phyloP scores from a whole-genome alignment of 2,888 invertebrate species.

The Pachycephus smyrnensis region DNA sequence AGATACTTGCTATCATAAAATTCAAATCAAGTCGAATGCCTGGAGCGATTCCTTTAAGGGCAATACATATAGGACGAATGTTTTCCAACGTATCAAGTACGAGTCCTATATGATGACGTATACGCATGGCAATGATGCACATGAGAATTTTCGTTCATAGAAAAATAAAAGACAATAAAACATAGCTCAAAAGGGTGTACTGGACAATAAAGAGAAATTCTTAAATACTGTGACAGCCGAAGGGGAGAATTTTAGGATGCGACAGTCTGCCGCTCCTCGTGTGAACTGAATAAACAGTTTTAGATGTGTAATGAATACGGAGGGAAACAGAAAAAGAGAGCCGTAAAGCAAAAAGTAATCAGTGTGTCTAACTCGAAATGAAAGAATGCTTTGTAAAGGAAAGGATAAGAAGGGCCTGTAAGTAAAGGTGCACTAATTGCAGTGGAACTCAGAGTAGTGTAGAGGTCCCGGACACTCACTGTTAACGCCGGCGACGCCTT shows the following conservation, averaged over 20 bases:
- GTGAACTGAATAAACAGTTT: too few relatives aligned
- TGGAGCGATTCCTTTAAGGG: neutral
- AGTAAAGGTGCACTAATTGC: constrained; percentile 56
- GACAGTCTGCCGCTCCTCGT: too few relatives aligned
- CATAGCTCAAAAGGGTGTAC: too few relatives aligned
- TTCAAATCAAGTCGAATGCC: neutral
- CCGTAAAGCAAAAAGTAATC: constrained; percentile 18
- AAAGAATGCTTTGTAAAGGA: constrained; percentile 18
- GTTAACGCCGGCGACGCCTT: neutral
- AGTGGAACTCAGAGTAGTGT: constrained; percentile 41
- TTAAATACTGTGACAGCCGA: neutral
- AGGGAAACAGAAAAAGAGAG: neutral
- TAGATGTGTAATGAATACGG: too few relatives aligned
- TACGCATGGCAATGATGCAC: neutral
- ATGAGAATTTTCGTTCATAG: neutral
- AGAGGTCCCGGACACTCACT: constrained; percentile 16
- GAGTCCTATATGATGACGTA: neutral
- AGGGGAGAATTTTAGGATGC: neutral
- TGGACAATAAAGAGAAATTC: neutral
- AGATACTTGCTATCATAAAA: neutral
- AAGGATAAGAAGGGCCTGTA: constrained; percentile 30
- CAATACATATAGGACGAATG: neutral
- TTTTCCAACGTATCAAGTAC: neutral
- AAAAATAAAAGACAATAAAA: neutral
- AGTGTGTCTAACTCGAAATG: constrained; percentile 29